These are phyloP conservation scores for Rhinopomastus cyanomelas DNA, from an alignment of 2,113 vertebrate species.

Conservation along the genomic window DNA sequence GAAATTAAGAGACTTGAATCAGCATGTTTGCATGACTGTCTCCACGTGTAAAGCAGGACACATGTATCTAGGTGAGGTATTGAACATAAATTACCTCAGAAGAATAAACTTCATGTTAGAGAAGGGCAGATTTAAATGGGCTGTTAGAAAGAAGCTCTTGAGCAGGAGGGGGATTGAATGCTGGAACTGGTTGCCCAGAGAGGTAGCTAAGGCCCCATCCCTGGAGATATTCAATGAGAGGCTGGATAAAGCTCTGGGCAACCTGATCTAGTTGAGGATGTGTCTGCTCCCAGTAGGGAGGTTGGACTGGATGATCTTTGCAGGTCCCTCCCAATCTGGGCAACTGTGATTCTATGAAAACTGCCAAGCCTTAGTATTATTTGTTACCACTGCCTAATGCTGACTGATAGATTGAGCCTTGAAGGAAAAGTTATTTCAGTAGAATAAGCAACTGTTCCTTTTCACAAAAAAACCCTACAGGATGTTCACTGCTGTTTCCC, in stretches of 20 bases:
- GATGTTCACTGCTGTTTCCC: neutral
- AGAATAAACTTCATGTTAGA: neutral
- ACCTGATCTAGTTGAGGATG: too few species aligned
- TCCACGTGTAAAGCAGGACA: neutral
- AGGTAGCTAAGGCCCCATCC: too few species aligned
- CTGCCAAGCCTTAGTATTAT: neutral
- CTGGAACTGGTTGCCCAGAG: too few species aligned
- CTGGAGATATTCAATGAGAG: too few species aligned
- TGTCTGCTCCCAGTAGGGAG: too few species aligned
- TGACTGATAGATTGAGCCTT: neutral
- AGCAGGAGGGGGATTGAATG: too few species aligned
- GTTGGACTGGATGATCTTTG: too few species aligned
- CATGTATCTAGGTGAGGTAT: neutral
- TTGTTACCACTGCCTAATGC: neutral
- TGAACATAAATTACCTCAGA: neutral
- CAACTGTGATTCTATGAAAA: neutral
- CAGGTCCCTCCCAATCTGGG: too few species aligned
- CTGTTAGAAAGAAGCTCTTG: too few species aligned
- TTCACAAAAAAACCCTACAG: neutral
- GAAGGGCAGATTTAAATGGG: too few species aligned
- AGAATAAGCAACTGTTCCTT: neutral
- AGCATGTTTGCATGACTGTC: neutral
- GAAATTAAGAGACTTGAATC: neutral
- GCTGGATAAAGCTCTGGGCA: too few species aligned
- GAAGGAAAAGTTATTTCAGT: neutral